Percentiles rank a stretch among this genome's conserved stretches.
Conservation (phyloP, 2,797 vertebrate genomes). For the Rhinatrema bivittatum region DNA sequence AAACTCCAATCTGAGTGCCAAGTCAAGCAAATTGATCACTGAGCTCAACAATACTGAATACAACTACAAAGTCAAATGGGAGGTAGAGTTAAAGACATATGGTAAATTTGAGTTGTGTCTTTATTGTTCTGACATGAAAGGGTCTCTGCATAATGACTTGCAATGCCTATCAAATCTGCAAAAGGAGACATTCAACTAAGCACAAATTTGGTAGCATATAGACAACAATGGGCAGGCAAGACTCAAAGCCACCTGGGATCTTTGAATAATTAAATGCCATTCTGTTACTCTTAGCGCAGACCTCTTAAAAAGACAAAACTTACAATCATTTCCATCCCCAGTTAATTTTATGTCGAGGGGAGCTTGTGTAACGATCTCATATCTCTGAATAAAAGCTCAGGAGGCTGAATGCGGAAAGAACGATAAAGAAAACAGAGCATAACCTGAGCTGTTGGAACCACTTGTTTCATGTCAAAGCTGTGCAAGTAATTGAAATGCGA, state of each 20-base stretch:
- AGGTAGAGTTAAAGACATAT: conserved; percentile 21
- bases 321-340: conserved; percentile 15
- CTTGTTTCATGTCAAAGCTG: too few species aligned
- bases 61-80: conserved; percentile 24
- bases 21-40: conserved; percentile 20
- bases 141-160: conserved; percentile 31
- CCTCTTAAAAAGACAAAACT: conserved; percentile 16
- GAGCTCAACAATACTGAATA: conserved; percentile 4
- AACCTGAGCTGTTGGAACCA: too few species aligned
- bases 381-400: conserved; percentile 7
- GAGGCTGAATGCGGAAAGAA: too few species aligned
- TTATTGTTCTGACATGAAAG: conserved; percentile 39
- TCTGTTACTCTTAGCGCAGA: conserved; percentile 18
- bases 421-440: too few species aligned
- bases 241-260: conserved; percentile 28
- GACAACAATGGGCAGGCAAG: conserved; percentile 37
- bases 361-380: conserved; percentile 14
- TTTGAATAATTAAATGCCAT: conserved; percentile 38
- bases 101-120: conserved; percentile 35
- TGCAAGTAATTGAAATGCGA: too few species aligned
- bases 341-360: conserved; percentile 15
- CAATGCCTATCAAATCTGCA: conserved; percentile 30
- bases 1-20: conserved; percentile 3
- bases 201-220: conserved; percentile 18
- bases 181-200: conserved; percentile 34